A percentile compares a stretch with the other conserved stretches of the same genome.
Conservation (phyloP, 2,888 invertebrate species). For the Callosobruchus maculatus region DNA sequence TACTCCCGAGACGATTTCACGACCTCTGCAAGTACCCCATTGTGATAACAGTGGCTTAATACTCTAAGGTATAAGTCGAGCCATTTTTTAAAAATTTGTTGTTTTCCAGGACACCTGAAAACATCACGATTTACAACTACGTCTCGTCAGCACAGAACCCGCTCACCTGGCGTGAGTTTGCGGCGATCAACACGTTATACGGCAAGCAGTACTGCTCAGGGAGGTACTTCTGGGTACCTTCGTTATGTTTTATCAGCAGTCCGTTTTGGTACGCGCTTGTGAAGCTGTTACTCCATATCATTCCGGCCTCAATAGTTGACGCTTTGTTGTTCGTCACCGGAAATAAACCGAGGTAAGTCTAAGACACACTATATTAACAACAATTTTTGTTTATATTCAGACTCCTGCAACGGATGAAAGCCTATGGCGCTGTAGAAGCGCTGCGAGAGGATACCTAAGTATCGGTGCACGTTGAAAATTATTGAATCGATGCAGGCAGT, state of each 20-base stretch:
- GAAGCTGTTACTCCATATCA: constrained; percentile 56
- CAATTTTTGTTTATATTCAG: too few species aligned
- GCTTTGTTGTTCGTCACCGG: constrained; percentile 47
- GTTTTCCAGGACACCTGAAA: constrained; percentile 10
- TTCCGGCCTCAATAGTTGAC: constrained; percentile 62
- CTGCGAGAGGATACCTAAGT: too few species aligned
- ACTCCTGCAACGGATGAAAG: too few species aligned
- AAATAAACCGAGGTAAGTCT: constrained; percentile 43
- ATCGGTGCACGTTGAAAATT: too few species aligned
- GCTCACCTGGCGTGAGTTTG: constrained; percentile 74
- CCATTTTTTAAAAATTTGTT: neutral
- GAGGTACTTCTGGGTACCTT: constrained; percentile 53
- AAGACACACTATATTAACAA: neutral
- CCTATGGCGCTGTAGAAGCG: too few species aligned
- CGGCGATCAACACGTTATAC: constrained; percentile 51
- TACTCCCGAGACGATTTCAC: too few species aligned
- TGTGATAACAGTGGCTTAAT: too few species aligned
- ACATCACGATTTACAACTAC: constrained; percentile 73
- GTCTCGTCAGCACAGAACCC: constrained; percentile 78
- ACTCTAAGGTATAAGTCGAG: too few species aligned
- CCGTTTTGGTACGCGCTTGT: constrained; percentile 46
- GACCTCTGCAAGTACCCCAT: too few species aligned
- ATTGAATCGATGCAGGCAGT: too few species aligned
- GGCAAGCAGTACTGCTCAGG: constrained; percentile 54
- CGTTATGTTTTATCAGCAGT: constrained; percentile 31